A percentile compares a stretch with the other conserved stretches of the same genome.
phyloP scores from a whole-genome alignment of 1,140 invertebrate genomes.

The Muscidifurax raptorellus region DNA sequence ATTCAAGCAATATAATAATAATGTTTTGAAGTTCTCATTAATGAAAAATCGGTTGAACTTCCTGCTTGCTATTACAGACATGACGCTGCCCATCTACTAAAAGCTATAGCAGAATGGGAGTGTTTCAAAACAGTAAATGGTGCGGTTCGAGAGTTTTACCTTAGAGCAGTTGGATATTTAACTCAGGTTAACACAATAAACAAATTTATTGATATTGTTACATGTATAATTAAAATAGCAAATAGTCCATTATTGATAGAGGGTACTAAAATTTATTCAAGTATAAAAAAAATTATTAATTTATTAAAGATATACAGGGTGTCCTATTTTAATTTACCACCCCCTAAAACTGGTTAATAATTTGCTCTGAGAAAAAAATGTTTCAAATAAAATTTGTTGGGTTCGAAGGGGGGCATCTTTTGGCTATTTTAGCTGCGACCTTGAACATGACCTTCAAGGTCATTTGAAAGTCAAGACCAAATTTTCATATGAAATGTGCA shows the following conservation, averaged over 20 bases:
- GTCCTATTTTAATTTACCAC: no score
- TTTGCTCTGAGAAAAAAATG: no score
- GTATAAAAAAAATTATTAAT: background rate
- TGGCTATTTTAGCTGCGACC: no score
- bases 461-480: no score
- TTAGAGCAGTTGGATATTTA: constrained; percentile 9
- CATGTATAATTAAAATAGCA: background rate
- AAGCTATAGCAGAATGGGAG: background rate
- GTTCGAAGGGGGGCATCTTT: no score
- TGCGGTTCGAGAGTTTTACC: background rate
- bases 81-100: background rate
- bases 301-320: constrained; percentile 1
- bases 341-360: no score
- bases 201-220: background rate
- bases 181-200: background rate
- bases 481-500: no score
- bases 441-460: no score
- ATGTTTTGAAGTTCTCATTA: background rate
- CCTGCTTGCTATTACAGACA: background rate
- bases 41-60: background rate
- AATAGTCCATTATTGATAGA: background rate
- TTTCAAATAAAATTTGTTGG: no score
- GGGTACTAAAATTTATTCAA: no score
- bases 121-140: background rate
- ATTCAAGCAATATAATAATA: background rate